A percentile compares a stretch with the other conserved stretches of the same genome.
Evolutionary conservation across 2,888 invertebrate genomes (phyloP).

Genomic region (Cinara cedri): DNA sequence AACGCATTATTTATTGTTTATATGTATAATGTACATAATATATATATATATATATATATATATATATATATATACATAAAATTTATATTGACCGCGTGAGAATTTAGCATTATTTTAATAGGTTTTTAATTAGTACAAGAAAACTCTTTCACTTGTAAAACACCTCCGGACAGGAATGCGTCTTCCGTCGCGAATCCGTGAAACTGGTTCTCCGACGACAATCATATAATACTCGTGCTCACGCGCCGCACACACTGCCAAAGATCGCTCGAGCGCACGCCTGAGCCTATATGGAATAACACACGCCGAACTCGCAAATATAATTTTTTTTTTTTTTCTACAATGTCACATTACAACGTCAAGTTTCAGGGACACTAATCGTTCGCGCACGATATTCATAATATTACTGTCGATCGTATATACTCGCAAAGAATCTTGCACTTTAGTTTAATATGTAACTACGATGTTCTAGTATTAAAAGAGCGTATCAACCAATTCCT

Average conservation of each 20-base stretch:
- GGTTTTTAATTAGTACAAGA: slow-evolving; percentile 57
- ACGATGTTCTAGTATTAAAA: too few relatives aligned
- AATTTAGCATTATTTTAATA: slow-evolving; percentile 51
- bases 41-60: slow-evolving; percentile 11
- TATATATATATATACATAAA: background rate
- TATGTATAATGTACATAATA: too few relatives aligned
- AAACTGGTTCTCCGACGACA: slow-evolving; percentile 46
- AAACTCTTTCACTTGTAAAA: slow-evolving; percentile 55
- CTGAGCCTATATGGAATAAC: slow-evolving; percentile 5
- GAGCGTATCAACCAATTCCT: too few relatives aligned
- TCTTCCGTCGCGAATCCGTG: slow-evolving; percentile 36
- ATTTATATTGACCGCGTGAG: slow-evolving; percentile 48
- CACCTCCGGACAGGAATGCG: slow-evolving; percentile 49
- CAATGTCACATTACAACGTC: background rate
- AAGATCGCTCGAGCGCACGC: background rate
- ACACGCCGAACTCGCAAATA: slow-evolving; percentile 1
- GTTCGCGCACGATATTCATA: background rate
- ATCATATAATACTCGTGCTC: background rate
- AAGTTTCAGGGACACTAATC: background rate
- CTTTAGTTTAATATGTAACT: too few relatives aligned
- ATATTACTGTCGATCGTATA: background rate
- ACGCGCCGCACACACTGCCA: background rate
- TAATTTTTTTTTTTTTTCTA: background rate
- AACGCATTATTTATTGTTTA: slow-evolving; percentile 41
- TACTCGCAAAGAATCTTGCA: too few relatives aligned